Evolutionary conservation across 2,113 vertebrate genomes (phyloP).

Genomic region (Pelodiscus sinensis): DNA sequence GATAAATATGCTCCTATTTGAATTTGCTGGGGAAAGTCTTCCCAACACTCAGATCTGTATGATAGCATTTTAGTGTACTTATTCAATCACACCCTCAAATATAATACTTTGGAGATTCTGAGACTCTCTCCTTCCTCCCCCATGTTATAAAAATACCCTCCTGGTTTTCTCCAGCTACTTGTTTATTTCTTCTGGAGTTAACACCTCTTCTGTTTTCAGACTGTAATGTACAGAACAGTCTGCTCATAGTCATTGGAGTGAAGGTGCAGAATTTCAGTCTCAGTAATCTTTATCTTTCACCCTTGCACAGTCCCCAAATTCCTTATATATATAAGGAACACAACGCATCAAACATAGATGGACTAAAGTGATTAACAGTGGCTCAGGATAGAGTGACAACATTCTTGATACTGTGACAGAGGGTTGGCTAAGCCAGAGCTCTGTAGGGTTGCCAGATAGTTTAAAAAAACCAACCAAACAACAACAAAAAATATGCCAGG

Average conservation of each 20-base stretch:
- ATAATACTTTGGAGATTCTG: not conserved
- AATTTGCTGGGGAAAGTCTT: not conserved
- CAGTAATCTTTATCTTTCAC: not conserved
- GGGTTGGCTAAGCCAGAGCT: no score
- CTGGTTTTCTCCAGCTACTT: not conserved
- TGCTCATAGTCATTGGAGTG: constrained; percentile 8
- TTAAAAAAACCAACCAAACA: no score
- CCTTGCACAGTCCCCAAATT: not conserved
- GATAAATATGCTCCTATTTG: no score
- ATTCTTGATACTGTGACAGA: not conserved
- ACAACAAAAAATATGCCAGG: no score
- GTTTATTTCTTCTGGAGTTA: constrained; percentile 39
- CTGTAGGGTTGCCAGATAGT: no score
- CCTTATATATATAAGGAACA: not conserved
- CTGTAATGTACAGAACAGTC: not conserved
- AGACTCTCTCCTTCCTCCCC: not conserved
- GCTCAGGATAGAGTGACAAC: not conserved
- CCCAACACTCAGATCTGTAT: not conserved
- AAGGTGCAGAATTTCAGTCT: constrained; percentile 34
- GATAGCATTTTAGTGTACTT: not conserved
- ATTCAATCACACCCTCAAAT: not conserved
- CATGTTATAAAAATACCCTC: not conserved
- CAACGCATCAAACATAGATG: not conserved
- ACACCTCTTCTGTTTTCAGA: not conserved
- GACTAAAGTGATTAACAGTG: not conserved